Percentiles rank a stretch among this genome's conserved stretches.
These are phyloP conservation scores for Automeris io DNA, from an alignment of 2,888 invertebrate species.

Conservation along the genomic window DNA sequence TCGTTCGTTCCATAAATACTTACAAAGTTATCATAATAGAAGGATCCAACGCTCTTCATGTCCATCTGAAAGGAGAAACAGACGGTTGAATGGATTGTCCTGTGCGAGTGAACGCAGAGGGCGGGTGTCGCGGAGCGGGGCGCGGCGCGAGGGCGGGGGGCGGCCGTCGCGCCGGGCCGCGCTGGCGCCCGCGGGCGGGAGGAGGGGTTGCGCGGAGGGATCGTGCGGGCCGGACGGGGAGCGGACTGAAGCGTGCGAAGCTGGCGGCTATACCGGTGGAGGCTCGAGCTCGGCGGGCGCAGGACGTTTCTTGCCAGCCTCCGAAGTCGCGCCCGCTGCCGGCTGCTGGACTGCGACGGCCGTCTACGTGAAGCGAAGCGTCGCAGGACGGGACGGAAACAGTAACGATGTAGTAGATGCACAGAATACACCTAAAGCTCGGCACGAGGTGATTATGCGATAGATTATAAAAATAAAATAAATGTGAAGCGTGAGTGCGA, in stretches of 20 bases:
- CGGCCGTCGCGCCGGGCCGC: conserved; percentile 38
- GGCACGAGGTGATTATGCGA: conserved; percentile 75
- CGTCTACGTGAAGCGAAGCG: conserved; percentile 77
- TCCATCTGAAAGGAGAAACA: conserved; percentile 90
- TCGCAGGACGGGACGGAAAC: conserved; percentile 77
- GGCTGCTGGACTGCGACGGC: conserved; percentile 79
- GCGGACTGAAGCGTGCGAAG: conserved; percentile 79
- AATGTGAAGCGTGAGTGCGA: conserved; percentile 76
- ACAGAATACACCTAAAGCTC: conserved; percentile 77
- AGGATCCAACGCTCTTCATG: conserved; percentile 96
- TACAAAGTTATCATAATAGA: conserved; percentile 97
- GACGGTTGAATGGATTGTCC: conserved; percentile 56
- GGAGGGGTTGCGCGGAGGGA: conserved; percentile 39
- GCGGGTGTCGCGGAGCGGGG: conserved; percentile 47
- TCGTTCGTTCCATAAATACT: conserved; percentile 72
- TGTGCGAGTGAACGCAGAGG: conserved; percentile 30
- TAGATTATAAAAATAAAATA: conserved; percentile 69
- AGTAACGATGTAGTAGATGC: conserved; percentile 77
- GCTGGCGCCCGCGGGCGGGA: conserved; percentile 37
- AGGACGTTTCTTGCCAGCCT: conserved; percentile 97
- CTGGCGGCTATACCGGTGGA: conserved; percentile 93
- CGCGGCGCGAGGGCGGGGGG: conserved; percentile 52
- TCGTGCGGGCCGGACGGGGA: conserved; percentile 49
- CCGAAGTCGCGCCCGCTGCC: conserved; percentile 81
- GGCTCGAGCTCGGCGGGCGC: conserved; percentile 78